Evolutionary conservation across 2,888 invertebrate species (phyloP).

Genomic region (Drosophila mimica): DNA sequence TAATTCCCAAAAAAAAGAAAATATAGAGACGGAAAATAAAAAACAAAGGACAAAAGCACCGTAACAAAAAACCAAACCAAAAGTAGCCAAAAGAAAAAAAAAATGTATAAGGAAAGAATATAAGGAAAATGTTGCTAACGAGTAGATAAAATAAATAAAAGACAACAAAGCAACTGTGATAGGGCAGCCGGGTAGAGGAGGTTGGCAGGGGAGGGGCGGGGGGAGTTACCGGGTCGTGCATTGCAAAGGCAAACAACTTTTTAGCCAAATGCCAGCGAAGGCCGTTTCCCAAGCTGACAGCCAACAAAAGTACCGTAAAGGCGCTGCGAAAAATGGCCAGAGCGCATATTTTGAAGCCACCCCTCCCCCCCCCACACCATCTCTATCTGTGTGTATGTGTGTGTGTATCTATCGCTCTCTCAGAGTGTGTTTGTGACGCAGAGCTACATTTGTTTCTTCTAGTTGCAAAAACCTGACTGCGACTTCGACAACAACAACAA

Average conservation of each 20-base stretch:
- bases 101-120: slow-evolving; percentile 12
- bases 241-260: slow-evolving; percentile 67
- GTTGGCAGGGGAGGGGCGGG: not conserved
- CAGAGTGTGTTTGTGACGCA: slow-evolving; percentile 21
- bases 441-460: slow-evolving; percentile 56
- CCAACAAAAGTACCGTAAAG: slow-evolving; percentile 71
- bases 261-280: slow-evolving; percentile 74
- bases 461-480: slow-evolving; percentile 58
- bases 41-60: slow-evolving; percentile 41
- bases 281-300: slow-evolving; percentile 55
- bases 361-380: not conserved
- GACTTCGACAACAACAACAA: slow-evolving; percentile 27
- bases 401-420: slow-evolving; percentile 29
- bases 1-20: slow-evolving; percentile 43
- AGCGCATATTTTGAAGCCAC: slow-evolving; percentile 39
- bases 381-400: not conserved
- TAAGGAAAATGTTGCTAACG: slow-evolving; percentile 60
- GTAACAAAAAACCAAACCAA: slow-evolving; percentile 34
- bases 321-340: slow-evolving; percentile 38
- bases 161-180: slow-evolving; percentile 44
- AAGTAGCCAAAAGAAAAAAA: slow-evolving; percentile 23
- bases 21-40: not conserved
- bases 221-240: slow-evolving; percentile 25
- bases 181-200: not conserved
- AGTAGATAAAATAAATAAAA: slow-evolving; percentile 63